Conservation (phyloP, 2,113 vertebrate genomes). For the Arenaria interpres region DNA sequence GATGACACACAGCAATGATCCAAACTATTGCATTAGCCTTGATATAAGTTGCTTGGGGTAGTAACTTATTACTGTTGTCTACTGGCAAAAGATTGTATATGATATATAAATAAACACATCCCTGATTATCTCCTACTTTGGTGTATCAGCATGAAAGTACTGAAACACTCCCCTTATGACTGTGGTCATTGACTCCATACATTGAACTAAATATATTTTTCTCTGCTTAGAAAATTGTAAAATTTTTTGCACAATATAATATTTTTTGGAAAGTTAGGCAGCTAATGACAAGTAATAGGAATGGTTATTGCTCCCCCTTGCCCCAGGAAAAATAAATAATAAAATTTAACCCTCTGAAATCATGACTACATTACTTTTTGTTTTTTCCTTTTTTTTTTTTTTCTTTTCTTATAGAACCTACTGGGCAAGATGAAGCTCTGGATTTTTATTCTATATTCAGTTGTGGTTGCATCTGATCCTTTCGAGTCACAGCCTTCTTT, state of each 20-base stretch:
- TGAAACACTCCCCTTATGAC: not conserved
- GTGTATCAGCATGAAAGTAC: not conserved
- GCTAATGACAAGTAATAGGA: not conserved
- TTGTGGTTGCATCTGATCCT: conserved; percentile 72
- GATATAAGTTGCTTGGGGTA: not conserved
- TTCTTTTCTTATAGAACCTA: not conserved
- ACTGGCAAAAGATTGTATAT: not conserved
- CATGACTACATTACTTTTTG: not conserved
- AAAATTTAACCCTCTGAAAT: not conserved
- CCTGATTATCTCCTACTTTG: not conserved
- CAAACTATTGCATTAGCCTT: not conserved
- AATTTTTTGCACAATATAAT: not conserved
- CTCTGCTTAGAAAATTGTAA: not conserved
- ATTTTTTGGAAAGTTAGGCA: not conserved
- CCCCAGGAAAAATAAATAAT: not conserved
- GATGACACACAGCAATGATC: not conserved
- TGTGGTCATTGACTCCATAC: not conserved
- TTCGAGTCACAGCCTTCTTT: conserved; percentile 77
- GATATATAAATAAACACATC: not conserved
- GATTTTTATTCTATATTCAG: conserved; percentile 79
- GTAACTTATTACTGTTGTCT: not conserved
- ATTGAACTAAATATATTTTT: not conserved
- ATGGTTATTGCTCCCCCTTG: rapidly evolving
- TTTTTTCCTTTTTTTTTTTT: not conserved
- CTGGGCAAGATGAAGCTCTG: conserved; percentile 85